Percentiles rank a stretch among this genome's conserved stretches.
phyloP scores from a whole-genome alignment of 1,140 invertebrate species.

The Aphelinus certus region DNA sequence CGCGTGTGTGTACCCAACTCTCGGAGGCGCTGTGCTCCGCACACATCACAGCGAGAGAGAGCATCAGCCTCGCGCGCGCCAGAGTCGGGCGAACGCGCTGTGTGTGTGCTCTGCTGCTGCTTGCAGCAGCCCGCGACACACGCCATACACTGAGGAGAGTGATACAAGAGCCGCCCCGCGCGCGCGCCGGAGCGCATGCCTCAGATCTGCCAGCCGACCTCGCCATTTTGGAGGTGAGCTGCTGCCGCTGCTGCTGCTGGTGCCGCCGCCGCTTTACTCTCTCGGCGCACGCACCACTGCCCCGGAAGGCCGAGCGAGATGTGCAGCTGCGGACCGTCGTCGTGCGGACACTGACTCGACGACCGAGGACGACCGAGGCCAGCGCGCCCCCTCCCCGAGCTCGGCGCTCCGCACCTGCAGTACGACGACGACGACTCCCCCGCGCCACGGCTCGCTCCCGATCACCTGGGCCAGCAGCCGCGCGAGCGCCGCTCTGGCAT shows the following conservation, averaged over 20 bases:
- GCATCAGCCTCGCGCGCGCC: no score
- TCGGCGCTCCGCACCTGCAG: no score
- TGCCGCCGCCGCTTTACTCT: background rate
- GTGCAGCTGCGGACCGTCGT: constrained; percentile 22
- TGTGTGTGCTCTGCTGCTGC: background rate
- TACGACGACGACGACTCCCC: no score
- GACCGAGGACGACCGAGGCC: constrained; percentile 19
- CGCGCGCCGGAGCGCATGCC: constrained; percentile 48
- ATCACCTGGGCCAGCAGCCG: constrained; percentile 22
- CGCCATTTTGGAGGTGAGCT: constrained; percentile 64
- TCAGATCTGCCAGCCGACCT: constrained; percentile 43
- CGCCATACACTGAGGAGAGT: background rate
- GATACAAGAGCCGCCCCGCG: background rate
- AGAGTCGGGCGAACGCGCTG: background rate
- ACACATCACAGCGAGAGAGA: no score
- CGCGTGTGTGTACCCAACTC: no score
- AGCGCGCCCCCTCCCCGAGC: no score
- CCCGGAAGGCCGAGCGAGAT: constrained; percentile 30
- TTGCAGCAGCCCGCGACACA: background rate
- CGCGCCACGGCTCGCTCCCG: background rate
- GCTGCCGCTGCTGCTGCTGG: no score
- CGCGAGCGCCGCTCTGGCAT: constrained; percentile 19
- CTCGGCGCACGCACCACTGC: background rate
- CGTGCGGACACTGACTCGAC: no score
- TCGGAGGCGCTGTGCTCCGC: no score